phyloP scores from a whole-genome alignment of 2,888 invertebrate species.

The Thereva unica region DNA sequence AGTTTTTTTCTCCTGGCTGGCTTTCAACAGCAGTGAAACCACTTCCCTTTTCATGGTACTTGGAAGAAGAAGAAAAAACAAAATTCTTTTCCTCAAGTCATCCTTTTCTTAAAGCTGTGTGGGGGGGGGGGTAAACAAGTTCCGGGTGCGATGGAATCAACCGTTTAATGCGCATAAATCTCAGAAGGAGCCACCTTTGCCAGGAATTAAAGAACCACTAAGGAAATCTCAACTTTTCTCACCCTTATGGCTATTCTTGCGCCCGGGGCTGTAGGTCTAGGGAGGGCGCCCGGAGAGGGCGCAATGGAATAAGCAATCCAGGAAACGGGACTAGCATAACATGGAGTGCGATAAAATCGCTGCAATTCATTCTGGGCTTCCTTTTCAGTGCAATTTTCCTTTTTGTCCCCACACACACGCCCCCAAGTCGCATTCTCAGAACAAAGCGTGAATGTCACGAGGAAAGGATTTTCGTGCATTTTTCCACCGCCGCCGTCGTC shows the following conservation, averaged over 20 bases:
- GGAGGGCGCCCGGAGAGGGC: neutral
- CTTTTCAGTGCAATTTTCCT: constrained; percentile 22
- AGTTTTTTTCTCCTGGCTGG: too few species aligned
- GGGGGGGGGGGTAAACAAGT: constrained; percentile 23
- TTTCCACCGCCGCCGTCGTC: constrained; percentile 3
- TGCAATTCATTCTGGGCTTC: constrained; percentile 28
- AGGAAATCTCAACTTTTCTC: constrained; percentile 20
- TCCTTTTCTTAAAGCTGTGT: too few species aligned
- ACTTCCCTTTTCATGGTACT: too few species aligned
- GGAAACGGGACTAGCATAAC: constrained; percentile 22
- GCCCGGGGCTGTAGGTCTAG: neutral
- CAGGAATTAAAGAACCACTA: constrained; percentile 22
- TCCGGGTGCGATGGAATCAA: constrained; percentile 19
- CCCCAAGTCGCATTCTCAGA: constrained; percentile 12
- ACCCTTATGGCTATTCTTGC: neutral
- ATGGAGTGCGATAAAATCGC: constrained; percentile 30
- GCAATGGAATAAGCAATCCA: too few species aligned
- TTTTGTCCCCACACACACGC: neutral
- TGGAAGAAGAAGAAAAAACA: too few species aligned
- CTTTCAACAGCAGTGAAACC: too few species aligned
- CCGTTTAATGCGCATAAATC: constrained; percentile 33
- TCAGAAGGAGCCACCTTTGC: constrained; percentile 14
- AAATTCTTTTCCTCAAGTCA: too few species aligned
- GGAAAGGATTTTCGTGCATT: constrained; percentile 24
- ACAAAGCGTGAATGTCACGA: constrained; percentile 28